Conservation (phyloP, 2,888 invertebrate genomes). For the Cordilura impudica region DNA sequence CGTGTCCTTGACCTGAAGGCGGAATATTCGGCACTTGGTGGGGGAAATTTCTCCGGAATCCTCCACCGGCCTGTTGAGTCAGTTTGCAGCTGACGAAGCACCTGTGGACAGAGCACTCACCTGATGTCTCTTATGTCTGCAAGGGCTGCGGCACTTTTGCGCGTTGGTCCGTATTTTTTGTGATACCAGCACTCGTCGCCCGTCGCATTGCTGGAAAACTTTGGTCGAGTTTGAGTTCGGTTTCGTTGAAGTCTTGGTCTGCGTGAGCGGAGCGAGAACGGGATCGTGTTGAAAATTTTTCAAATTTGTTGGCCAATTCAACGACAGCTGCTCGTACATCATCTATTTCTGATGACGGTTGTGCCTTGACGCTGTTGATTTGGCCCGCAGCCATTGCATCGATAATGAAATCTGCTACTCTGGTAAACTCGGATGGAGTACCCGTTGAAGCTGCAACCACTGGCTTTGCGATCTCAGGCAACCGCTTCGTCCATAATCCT, state of each 20-base stretch:
- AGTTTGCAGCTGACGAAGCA: not conserved
- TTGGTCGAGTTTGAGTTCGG: not conserved
- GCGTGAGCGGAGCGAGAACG: conserved; percentile 6
- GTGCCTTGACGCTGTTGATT: not conserved
- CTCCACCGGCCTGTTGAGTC: too few relatives aligned
- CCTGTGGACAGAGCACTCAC: not conserved
- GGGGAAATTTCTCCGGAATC: not conserved
- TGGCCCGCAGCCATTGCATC: conserved; percentile 18
- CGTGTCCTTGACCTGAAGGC: too few relatives aligned
- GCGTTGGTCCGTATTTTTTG: too few relatives aligned
- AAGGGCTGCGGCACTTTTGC: too few relatives aligned
- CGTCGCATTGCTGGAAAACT: not conserved
- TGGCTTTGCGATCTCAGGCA: conserved; percentile 12
- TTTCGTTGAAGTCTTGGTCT: not conserved
- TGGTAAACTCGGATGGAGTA: conserved; percentile 12
- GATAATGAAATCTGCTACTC: conserved; percentile 16
- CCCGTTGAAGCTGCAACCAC: conserved; percentile 16
- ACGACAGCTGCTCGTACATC: not conserved
- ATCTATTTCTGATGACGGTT: not conserved
- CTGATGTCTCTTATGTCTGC: not conserved
- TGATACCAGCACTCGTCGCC: too few relatives aligned
- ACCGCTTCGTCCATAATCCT: conserved; percentile 19
- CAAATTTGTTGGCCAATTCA: conserved; percentile 3
- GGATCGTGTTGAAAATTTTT: conserved; percentile 9
- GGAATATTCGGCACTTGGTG: not conserved